Evolutionary conservation across 2,113 vertebrate genomes (phyloP), one percentile per base, ranked within the genome.

Genomic region (Osmerus mordax): DNA sequence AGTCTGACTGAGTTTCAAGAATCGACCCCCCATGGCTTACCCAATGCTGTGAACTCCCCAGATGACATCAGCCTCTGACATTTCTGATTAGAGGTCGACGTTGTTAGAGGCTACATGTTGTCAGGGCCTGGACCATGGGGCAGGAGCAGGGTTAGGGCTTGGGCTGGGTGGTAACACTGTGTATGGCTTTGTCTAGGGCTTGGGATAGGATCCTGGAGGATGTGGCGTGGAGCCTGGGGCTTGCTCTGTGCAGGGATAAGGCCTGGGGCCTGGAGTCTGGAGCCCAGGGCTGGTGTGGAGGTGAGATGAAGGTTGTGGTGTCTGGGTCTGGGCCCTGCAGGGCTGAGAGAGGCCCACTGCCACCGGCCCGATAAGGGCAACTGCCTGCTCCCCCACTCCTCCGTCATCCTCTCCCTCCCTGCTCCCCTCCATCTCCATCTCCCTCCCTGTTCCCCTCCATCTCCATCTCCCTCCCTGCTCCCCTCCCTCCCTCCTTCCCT

Each of bases 1-100:
- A 69, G 65, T 74, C 72, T 81, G 74, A 74, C 73, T 84, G 74
- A 81, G 76, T 87, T 85, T 85, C 73, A 74, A 76, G 78, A 56
- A 71, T 63, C 74, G 87, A 87, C 88, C 70, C 54, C 78, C 60
- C 15, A 19, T 23, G 70, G 65, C 21, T 52, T 18, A 12, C 59
- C 65, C 69, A 28, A 67, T 65, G 47, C 66, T 53, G 73, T 47
- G 41, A 47, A 47, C 41, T 36, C 55, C 53, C 19, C 4, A 66
- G 9, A 54, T n/a, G 54, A 66, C 41, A 75, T 69, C 66, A 76
- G 29, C 61, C 69, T 80, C 77, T 63, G 79, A 78, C 81, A 86
- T 75, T 62, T 68, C 69, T 83, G 85, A 89, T 80, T 85, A 76
- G 67, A 65, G 56, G 13, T 54, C 65, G 72, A 75, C 77, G 77